Base-by-base conservation (phyloP, 2,797 vertebrate species). In the Peromyscus eremicus region DNA sequence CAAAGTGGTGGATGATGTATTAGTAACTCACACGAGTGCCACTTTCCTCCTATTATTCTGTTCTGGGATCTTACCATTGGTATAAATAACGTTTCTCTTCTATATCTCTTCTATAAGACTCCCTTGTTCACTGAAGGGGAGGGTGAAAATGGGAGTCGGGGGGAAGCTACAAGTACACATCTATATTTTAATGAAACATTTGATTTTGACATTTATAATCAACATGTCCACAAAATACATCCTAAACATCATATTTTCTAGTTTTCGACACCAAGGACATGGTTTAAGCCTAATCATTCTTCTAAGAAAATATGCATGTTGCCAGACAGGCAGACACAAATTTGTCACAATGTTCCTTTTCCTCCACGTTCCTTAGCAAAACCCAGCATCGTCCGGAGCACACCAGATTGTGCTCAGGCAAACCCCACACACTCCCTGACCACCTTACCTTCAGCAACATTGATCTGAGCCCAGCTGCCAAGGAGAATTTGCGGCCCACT, bases 401-500 rank as follows among this genome's bases (percentile, higher is more conserved):
- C 16, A 37, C 34, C 71, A 70, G 49, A n/a, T 37, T 60, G 71
- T 37, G 34, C 77, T 68, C 71, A 75, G 62, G 57, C 81, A 82
- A 37, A 77, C 66, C 55, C 55, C 76, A 88, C 93, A 55, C 6
- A 75, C 66, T 87, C 89, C 8, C 46, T 0, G 34, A 29, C 91
- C 43, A 27, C 62, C 90, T 92, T 91, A 88, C 96, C 66, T 94
- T 95, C 77, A 49, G 49, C 49, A 68, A 1, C 60, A 95, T 97
- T 80, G 88, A 55, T 94, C 86, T 88, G 21, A 87, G 92, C 29
- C 71, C 68, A 96, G 5, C n/a, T 83, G 55, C 92, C 94, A 80
- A 4, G 11, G 95, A 95, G 83, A 97, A 97, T 97, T 96, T 97
- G 92, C 49, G 76, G 71, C 43, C 96, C 81, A 91, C 0, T 84